Base-by-base conservation (phyloP, 2,113 vertebrate genomes). In the Malurus alboscapulatus region DNA sequence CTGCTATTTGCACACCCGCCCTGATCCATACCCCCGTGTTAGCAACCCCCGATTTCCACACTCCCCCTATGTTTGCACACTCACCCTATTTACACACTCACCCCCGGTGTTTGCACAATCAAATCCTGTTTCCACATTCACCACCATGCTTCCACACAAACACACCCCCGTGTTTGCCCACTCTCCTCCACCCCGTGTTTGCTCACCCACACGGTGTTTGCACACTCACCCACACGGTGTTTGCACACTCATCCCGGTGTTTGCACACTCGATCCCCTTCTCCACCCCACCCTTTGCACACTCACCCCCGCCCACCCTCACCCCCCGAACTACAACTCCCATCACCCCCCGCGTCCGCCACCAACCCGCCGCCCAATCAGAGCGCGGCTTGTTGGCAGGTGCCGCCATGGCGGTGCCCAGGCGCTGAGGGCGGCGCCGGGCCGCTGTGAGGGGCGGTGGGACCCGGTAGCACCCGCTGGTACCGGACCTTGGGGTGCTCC, bases 241-340 rank as follows among this genome's bases (percentile, higher is more conserved):
- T 48, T 34, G 25, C 42, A 48, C 40, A 11, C 57, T 48, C 84
- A 9, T 24, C 12, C 3, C 19, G 5, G 0, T 47, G 13, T 78
- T 77, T 68, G 73, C 73, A 71, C 65, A 40, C 65, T n/a, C 40
- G 34, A 2, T 17, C 21, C 45, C 36, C 7, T 7, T 21, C 30
- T 18, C 19, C 59, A 47, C 69, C 59, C 18, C 69, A 15, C 82
- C 13, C 58, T 6, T 67, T 76, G 62, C 73, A 53, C 84, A 18
- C 73, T 22, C 54, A 4, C 30, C 4, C 47, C 34, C 34, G 12
- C 50, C 42, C 42, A 5, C 25, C 62, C 45, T 34, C 5, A 1
- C 17, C 17, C 29, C 2, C 27, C 10, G 47, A 95, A 97, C 97
- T 96, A 96, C 97, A 84, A 10, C n/a, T 96, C 96, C 97, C 97